Percentiles rank a stretch among this genome's conserved stretches.
Evolutionary conservation across 1,140 invertebrate genomes (phyloP).

Genomic region (Pararge aegeria): DNA sequence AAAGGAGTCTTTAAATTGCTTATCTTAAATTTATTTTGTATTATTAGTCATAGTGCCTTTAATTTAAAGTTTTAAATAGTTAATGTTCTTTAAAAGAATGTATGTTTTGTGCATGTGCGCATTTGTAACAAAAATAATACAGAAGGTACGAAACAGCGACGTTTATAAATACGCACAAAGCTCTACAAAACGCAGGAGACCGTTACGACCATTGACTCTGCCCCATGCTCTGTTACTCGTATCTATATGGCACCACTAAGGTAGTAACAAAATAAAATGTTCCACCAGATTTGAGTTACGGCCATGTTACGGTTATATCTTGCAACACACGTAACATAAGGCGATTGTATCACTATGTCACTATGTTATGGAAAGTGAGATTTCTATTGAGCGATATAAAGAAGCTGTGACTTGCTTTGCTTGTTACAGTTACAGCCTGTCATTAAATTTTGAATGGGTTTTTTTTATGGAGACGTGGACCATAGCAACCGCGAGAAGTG

Average conservation of each 20-base stretch:
- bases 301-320: slow-evolving; percentile 16
- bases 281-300: slow-evolving; percentile 19
- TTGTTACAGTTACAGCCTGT: slow-evolving; percentile 49
- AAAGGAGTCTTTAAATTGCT: neutral
- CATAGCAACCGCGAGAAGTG: slow-evolving; percentile 21
- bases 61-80: no score
- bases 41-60: neutral
- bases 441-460: slow-evolving; percentile 63
- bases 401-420: slow-evolving; percentile 32
- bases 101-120: no score
- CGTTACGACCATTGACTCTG: slow-evolving; percentile 27
- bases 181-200: slow-evolving; percentile 20
- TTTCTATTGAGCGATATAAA: slow-evolving; percentile 47
- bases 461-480: slow-evolving; percentile 50
- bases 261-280: slow-evolving; percentile 20
- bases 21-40: neutral
- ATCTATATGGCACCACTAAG: slow-evolving; percentile 1
- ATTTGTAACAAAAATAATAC: neutral
- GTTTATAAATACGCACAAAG: slow-evolving; percentile 18
- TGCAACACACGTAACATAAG: slow-evolving; percentile 41
- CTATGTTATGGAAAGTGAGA: slow-evolving; percentile 61
- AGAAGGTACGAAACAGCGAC: slow-evolving; percentile 1
- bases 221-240: slow-evolving; percentile 10
- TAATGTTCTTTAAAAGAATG: no score
- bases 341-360: slow-evolving; percentile 54